Base-by-base conservation (phyloP, 2,888 invertebrate genomes). In the Cataglyphis cursor region DNA sequence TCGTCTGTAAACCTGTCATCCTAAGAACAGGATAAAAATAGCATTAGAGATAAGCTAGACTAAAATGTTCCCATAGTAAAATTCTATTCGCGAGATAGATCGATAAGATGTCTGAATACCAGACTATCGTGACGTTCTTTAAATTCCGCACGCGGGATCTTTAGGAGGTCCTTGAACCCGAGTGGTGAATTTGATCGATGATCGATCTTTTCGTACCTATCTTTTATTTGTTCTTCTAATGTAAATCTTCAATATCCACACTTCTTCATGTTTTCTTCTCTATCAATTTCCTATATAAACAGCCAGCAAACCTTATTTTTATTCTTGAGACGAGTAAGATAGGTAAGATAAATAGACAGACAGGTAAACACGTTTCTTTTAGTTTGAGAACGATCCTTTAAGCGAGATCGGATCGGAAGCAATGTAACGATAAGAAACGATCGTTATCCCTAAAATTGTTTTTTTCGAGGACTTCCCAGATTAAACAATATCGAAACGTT, bases 101-200 rank as follows among this genome's bases (percentile, higher is more conserved):
- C 3, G 21, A 57, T 57, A 78, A 44, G 31, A 68, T 44, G 35
- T 59, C n/a, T 76, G 68, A n/a, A 4, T 3, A 28, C 10, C 21
- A 31, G 5, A 3, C 28, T 78, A 44, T 57, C 57, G 15, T 51
- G 54, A 21, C 57, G 57, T 31, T 1, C 10, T 59, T 12, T 8
- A 70, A 57, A 59, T 78, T 59, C 21, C 10, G 8, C 31, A 31
- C 6, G 64, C 21, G 3, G 9, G 10, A 62, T 64, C 31, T 54
- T 8, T 5, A 8, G 12, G 31, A 65, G 57, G 44, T 75, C n/a
- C 57, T 75, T 81, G 65, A 81, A 62, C 65, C 35, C 48, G 44
- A 44, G 12, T 74, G 21, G 21, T 41, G 44, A 81, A 81, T 81
- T 75, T 15, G 44, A 81, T 81, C 31, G 57, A 68, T 59, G 31